Evolutionary conservation across 2,113 vertebrate genomes (phyloP), one percentile per base, ranked within the genome.

Genomic region (Psophia crepitans): DNA sequence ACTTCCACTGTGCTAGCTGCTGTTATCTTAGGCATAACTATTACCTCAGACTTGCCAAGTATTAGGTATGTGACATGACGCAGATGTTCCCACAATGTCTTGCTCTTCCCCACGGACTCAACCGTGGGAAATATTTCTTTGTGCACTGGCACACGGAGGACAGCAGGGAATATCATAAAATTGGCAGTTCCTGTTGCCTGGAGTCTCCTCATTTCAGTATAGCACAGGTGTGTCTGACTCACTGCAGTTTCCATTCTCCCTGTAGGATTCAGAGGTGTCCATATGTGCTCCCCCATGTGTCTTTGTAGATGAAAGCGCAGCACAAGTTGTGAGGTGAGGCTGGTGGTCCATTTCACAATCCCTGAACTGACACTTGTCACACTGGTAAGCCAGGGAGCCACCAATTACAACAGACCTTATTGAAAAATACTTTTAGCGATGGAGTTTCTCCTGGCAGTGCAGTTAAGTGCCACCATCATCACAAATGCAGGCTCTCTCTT

Each of bases 81-180:
- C 41, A 43, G 60, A 80, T 81, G 92, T 92, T 92, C 95, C 89
- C 93, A 89, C 84, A 90, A 87, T 14, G 84, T 86, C 91, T 80
- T 95, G 49, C 64, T 79, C 68, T 91, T 95, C 85, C 57, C 35
- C 20, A 33, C 27, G 35, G 51, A 32, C 17, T 71, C 32, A 87
- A 2, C 30, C 4, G 0, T 95, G 86, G 44, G 90, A 95, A 96
- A 84, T 28, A 69, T 6, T 57, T 64, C 44, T 68, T 57, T 63
- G 28, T 54, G 41, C 44, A 20, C 33, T 2, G 9, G 71, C 21
- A 53, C 65, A 27, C 2, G 46, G 68, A 56, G 20, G 43, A 44
- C 56, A 75, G 85, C 56, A 68, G n/a, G 37, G 49, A 80, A 57
- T 48, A 30, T 49, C 30, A 37, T 24, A 44, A 84, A 84, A 56